Conservation (phyloP, 2,888 invertebrate genomes). For the Siphonodentalium dalli region DNA sequence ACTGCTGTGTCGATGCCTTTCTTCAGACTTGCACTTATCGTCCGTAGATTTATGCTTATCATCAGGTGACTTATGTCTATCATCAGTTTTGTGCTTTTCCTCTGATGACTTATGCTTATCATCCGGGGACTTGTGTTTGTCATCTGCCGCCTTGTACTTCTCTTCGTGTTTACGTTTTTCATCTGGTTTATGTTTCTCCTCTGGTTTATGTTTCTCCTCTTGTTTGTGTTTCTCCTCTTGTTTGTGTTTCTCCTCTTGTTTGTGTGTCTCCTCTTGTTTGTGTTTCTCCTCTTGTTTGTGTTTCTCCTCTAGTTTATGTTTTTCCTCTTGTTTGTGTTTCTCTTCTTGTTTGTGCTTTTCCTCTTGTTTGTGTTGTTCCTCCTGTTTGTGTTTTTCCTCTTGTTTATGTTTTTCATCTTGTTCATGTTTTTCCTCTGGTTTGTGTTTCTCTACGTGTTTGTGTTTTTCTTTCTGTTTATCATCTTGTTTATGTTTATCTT, state of each 20-base stretch:
- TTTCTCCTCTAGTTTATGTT: conserved; percentile 28
- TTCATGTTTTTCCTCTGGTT: conserved; percentile 24
- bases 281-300: conserved; percentile 29
- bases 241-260: conserved; percentile 1
- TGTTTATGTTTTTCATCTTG: conserved; percentile 21
- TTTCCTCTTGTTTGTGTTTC: conserved; percentile 27
- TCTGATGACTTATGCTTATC: conserved; percentile 15
- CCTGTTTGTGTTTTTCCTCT: conserved; percentile 32
- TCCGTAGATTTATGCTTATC: conserved; percentile 27
- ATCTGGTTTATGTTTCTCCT: background rate
- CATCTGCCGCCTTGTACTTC: background rate
- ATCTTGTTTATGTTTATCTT: conserved; percentile 20
- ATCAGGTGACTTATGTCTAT: conserved; percentile 31
- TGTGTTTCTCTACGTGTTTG: conserved; percentile 24
- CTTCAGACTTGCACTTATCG: conserved; percentile 29
- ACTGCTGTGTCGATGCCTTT: conserved; percentile 26
- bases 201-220: background rate
- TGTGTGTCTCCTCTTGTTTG: conserved; percentile 24
- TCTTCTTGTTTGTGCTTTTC: conserved; percentile 37
- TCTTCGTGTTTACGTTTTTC: background rate
- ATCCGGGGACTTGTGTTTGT: conserved; percentile 7
- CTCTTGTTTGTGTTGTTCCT: conserved; percentile 30
- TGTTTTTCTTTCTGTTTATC: conserved; percentile 30
- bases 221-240: conserved; percentile 3
- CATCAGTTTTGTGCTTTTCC: conserved; percentile 3